Evolutionary conservation across 2,888 invertebrate genomes (phyloP).

Genomic region (Tanypteryx hageni): DNA sequence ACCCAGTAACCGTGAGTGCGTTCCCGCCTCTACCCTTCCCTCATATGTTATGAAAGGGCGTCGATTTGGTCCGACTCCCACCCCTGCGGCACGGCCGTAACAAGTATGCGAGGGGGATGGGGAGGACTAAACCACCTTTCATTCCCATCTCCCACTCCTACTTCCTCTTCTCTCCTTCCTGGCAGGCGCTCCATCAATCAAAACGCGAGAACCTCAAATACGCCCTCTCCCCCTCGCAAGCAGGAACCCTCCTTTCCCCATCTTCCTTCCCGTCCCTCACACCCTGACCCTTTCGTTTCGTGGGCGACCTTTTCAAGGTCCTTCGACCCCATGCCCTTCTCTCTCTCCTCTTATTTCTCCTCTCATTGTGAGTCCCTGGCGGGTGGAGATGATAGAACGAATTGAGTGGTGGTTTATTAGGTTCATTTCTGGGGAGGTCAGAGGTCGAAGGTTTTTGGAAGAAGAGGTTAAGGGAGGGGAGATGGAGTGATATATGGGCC

Average conservation of each 20-base stretch:
- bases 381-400: background rate
- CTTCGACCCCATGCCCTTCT: background rate
- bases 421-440: background rate
- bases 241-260: background rate
- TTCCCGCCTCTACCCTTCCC: background rate
- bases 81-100: background rate
- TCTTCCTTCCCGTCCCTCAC: background rate
- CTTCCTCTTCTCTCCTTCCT: background rate
- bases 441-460: background rate
- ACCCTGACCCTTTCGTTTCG: background rate
- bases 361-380: too few species aligned
- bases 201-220: background rate
- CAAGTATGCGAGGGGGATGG: background rate
- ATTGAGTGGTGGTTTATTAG: background rate
- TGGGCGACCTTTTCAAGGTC: background rate
- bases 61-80: background rate
- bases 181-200: constrained; percentile 21
- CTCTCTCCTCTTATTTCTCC: background rate
- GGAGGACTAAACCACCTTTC: background rate
- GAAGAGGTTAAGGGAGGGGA: background rate
- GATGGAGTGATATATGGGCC: background rate
- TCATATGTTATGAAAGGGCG: background rate
- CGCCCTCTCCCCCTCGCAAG: background rate
- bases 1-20: background rate
- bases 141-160: background rate